Evolutionary conservation across 2,888 invertebrate species (phyloP), one percentile per base, ranked within the genome.

Genomic region (Trypoxylon attenuatum): DNA sequence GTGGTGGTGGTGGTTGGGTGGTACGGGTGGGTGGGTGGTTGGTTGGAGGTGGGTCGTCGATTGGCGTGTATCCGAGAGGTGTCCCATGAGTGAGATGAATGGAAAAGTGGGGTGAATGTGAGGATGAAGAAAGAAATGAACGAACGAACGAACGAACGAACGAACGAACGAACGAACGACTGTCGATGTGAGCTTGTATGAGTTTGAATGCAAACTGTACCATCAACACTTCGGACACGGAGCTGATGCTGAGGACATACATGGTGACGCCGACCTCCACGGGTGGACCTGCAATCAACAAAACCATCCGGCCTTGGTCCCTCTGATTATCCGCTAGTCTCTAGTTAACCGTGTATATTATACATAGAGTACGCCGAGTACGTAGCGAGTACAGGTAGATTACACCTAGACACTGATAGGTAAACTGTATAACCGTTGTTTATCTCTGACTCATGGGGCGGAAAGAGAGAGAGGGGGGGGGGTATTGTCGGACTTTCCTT

Each of bases 171-270:
- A 79, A 66, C 66, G 64, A 58, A 61, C 70, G 71, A 64, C 51
- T 67, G 69, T 73, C 70, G 66, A 69, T 68, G 70, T 87, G 78
- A 84, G 85, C 86, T 87, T 85, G 84, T 77, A 74, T 73, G 81
- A 78, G 73, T 76, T 68, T 69, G 67, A 79, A 80, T 80, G 76
- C 66, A 79, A 80, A 87, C 86, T 87, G 87, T 94, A 97, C 97
- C 97, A 97, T 97, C 92, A 96, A 94, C 90, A 97, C 97, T 93
- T 97, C 97, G 90, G 96, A 97, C 90, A 97, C 95, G 89, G 96
- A 96, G 91, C 96, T 96, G 93, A 97, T 97, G 91, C 96, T 96
- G 91, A 97, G 94, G 90, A 97, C 96, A 92, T 96, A 96, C 94
- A 97, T 96, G 90, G 97, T 97, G 91, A 97, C 96, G 89, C 96